Percentiles rank a stretch among this genome's conserved stretches.
Conservation (phyloP, 2,797 vertebrate species). For the Aselliscus stoliczkanus region DNA sequence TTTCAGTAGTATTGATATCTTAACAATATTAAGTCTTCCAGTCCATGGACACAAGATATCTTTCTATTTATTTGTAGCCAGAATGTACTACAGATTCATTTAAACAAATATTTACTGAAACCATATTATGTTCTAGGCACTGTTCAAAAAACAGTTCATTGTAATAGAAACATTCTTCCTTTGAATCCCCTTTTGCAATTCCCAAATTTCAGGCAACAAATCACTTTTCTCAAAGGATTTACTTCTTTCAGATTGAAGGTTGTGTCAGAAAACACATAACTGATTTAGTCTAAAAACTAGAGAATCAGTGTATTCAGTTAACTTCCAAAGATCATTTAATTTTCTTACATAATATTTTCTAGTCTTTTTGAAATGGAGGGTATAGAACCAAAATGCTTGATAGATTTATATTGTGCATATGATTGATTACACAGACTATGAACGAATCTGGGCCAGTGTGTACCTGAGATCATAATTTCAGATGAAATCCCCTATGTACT, state of each 20-base stretch:
- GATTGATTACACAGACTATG: neutral
- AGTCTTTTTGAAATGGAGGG: neutral
- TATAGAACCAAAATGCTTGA: neutral
- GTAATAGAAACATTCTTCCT: neutral
- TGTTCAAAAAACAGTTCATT: neutral
- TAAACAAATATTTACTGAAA: neutral
- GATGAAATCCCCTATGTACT: neutral
- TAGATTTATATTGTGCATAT: neutral
- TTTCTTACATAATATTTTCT: neutral
- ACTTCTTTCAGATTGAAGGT: neutral
- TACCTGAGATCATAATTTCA: neutral
- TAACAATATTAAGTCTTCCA: neutral
- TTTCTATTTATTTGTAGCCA: neutral
- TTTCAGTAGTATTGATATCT: neutral
- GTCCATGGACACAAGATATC: neutral
- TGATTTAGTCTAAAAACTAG: neutral
- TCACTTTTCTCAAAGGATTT: neutral
- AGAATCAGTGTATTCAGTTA: neutral
- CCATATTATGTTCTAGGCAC: neutral
- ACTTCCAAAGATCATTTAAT: neutral
- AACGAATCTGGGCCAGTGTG: neutral
- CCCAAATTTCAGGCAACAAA: neutral
- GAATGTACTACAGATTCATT: neutral
- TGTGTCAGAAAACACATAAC: neutral
- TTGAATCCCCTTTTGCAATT: neutral